Conservation (phyloP, 35 echinoderm and acorn worm species). For the Chiridota heheva region DNA sequence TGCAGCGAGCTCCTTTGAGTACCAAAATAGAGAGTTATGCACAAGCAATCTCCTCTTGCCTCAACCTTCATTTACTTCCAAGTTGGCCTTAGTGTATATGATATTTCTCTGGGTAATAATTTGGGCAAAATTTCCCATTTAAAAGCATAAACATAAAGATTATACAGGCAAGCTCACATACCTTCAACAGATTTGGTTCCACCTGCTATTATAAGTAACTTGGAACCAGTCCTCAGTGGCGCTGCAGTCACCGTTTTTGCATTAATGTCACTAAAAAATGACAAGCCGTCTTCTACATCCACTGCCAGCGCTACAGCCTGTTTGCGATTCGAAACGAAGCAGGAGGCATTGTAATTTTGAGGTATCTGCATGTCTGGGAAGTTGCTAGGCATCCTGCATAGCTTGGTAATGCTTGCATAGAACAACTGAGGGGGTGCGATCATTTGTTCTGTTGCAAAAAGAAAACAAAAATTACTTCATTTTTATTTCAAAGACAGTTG, state of each 20-base stretch:
- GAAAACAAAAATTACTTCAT: background rate
- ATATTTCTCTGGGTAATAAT: too few species aligned
- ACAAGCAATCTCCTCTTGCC: too few species aligned
- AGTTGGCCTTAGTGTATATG: too few species aligned
- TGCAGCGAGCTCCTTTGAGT: too few species aligned
- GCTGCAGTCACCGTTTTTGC: slow-evolving; percentile 33
- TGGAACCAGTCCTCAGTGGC: slow-evolving; percentile 30
- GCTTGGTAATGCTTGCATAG: slow-evolving; percentile 32
- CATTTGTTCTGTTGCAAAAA: slow-evolving; percentile 29
- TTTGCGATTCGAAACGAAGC: slow-evolving; percentile 52
- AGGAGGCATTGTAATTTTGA: slow-evolving; percentile 20
- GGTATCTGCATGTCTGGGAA: slow-evolving; percentile 45
- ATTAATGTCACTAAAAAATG: slow-evolving; percentile 70
- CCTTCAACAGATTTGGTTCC: slow-evolving; percentile 67
- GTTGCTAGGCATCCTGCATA: slow-evolving; percentile 77
- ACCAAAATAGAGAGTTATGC: too few species aligned
- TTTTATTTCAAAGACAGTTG: background rate
- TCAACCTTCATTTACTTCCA: too few species aligned
- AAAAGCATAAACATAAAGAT: too few species aligned
- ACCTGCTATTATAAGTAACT: slow-evolving; percentile 43
- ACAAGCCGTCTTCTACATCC: slow-evolving; percentile 48
- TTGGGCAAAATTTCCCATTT: too few species aligned
- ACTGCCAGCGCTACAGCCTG: slow-evolving; percentile 59
- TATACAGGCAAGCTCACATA: too few species aligned
- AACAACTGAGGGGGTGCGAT: slow-evolving; percentile 69